These are phyloP conservation scores for Burhinus oedicnemus DNA, from an alignment of 2,113 vertebrate species.

Conservation along the genomic window DNA sequence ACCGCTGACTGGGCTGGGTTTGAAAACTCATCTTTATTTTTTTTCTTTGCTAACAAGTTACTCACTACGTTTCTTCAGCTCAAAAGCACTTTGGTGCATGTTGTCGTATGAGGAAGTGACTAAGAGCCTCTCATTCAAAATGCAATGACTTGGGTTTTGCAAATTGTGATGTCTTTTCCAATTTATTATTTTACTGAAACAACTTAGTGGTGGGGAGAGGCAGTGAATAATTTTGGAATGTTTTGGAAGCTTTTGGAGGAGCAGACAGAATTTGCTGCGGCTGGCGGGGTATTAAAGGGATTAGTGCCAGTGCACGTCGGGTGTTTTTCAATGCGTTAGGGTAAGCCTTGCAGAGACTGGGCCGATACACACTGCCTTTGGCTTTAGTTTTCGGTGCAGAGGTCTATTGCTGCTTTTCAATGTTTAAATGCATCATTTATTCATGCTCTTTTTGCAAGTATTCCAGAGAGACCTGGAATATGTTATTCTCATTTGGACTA, in stretches of 20 bases:
- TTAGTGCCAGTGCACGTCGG: background rate
- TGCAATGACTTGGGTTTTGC: fast-evolving
- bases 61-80: background rate
- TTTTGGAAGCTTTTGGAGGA: background rate
- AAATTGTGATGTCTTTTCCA: background rate
- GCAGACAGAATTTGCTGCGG: background rate
- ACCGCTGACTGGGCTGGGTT: background rate
- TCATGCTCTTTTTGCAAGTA: background rate
- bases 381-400: background rate
- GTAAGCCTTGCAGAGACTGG: background rate
- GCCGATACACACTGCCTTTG: background rate
- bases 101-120: conserved; percentile 7
- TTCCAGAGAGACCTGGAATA: background rate
- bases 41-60: background rate
- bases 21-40: background rate
- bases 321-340: background rate
- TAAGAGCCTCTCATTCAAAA: background rate
- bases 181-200: background rate
- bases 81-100: background rate
- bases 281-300: background rate
- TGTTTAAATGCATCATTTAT: background rate
- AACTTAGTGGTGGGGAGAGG: background rate
- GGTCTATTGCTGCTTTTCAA: background rate
- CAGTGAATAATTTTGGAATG: background rate
- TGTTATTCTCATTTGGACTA: background rate